phyloP scores from a whole-genome alignment of 2,888 invertebrate genomes.

The Hypomecis atomaria region DNA sequence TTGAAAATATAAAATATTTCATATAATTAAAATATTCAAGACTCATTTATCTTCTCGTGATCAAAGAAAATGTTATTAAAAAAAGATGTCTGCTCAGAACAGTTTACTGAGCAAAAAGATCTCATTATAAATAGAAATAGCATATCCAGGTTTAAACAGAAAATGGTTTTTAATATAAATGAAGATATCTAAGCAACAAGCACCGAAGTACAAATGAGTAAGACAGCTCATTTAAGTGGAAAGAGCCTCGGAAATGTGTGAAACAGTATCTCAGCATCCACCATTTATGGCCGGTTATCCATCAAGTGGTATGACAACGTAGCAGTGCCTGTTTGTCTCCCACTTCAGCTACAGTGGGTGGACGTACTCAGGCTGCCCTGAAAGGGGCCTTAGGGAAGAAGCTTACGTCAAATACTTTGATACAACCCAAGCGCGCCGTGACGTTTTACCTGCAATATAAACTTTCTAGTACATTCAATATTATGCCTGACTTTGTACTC shows the following conservation, averaged over 20 bases:
- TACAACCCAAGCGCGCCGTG: no score
- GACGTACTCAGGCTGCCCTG: conserved; percentile 19
- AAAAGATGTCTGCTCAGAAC: background rate
- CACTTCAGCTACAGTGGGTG: conserved; percentile 27
- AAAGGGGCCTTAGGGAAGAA: conserved; percentile 4
- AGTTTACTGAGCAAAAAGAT: background rate
- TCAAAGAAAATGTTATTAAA: no score
- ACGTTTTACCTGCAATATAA: no score
- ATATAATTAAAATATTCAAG: no score
- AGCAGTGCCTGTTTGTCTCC: conserved; percentile 41
- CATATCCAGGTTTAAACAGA: background rate
- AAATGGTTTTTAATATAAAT: background rate
- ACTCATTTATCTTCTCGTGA: no score
- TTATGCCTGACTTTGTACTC: no score
- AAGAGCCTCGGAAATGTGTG: conserved; percentile 27
- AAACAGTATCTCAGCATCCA: conserved; percentile 40
- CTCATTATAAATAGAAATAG: background rate
- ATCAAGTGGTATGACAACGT: conserved; percentile 40
- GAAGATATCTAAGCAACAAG: conserved; percentile 4
- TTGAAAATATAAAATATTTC: no score
- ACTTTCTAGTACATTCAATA: no score
- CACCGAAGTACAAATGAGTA: conserved; percentile 24
- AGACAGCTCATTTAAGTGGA: conserved; percentile 36
- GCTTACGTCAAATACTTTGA: background rate
- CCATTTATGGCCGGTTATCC: conserved; percentile 32